These are phyloP conservation scores for Mionectes macconnelli DNA, from an alignment of 2,113 vertebrate genomes.

Conservation along the genomic window DNA sequence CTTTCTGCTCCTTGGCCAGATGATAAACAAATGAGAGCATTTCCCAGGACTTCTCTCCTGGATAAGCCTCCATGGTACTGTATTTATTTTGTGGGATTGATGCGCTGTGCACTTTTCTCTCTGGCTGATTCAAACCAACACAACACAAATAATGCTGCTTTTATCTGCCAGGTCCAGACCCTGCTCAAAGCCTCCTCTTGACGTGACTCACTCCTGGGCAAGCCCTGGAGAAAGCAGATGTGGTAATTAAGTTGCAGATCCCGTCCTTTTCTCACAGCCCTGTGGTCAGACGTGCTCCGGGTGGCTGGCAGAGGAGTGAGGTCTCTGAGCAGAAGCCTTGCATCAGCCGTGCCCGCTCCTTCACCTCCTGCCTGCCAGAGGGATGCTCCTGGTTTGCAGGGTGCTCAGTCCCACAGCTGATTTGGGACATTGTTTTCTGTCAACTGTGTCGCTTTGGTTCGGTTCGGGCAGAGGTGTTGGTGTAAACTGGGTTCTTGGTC, in stretches of 20 bases:
- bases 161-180: slow-evolving; percentile 1
- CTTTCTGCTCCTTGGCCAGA: background rate
- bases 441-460: rapidly evolving
- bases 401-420: rapidly evolving
- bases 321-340: background rate
- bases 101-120: background rate
- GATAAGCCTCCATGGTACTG: rapidly evolving
- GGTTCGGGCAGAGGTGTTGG: background rate
- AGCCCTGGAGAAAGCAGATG: slow-evolving; percentile 7
- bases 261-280: slow-evolving; percentile 19
- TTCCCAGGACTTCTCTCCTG: background rate
- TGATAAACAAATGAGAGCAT: background rate
- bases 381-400: background rate
- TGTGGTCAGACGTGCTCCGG: background rate
- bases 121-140: background rate
- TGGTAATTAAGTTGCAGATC: background rate
- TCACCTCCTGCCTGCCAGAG: background rate
- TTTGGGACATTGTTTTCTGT: background rate
- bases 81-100: background rate
- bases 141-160: background rate
- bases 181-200: background rate
- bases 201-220: background rate
- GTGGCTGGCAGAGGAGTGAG: background rate
- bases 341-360: background rate
- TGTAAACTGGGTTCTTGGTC: background rate